phyloP scores from a whole-genome alignment of 2,113 vertebrate species.

The Dinomys branickii region DNA sequence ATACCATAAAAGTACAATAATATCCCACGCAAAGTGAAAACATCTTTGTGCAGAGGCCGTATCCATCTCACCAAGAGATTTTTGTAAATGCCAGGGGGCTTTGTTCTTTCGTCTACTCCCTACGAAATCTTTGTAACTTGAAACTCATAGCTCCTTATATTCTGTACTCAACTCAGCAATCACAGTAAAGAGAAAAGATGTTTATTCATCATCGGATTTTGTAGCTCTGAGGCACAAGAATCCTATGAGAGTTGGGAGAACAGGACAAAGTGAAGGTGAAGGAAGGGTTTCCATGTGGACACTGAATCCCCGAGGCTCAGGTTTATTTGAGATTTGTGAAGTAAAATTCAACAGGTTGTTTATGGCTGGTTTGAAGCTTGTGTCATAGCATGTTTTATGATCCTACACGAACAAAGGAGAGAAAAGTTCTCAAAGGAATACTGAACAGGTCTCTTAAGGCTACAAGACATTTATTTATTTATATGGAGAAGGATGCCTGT shows the following conservation, averaged over 20 bases:
- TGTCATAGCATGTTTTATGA: slow-evolving; percentile 57
- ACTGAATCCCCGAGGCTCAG: slow-evolving; percentile 19
- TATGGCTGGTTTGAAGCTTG: slow-evolving; percentile 29
- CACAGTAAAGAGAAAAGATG: not conserved
- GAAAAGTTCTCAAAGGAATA: slow-evolving; percentile 12
- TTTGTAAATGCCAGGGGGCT: not conserved
- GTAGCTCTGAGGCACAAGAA: slow-evolving; percentile 35
- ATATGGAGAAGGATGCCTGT: not conserved
- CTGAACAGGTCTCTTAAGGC: slow-evolving; percentile 43
- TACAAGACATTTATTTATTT: slow-evolving; percentile 45
- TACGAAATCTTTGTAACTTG: not conserved
- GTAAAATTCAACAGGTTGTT: slow-evolving; percentile 66
- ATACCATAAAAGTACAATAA: not conserved
- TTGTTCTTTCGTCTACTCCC: not conserved
- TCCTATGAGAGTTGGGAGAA: slow-evolving; percentile 26
- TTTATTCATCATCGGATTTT: not conserved
- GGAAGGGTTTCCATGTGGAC: not conserved
- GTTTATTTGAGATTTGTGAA: slow-evolving; percentile 60
- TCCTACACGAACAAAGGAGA: slow-evolving; percentile 61
- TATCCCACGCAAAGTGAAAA: not conserved
- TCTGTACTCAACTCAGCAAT: not conserved
- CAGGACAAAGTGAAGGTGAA: slow-evolving; percentile 49
- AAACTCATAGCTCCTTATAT: not conserved
- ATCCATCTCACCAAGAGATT: not conserved
- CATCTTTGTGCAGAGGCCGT: not conserved